Evolutionary conservation across 2,113 vertebrate genomes (phyloP).

Genomic region (Oncorhynchus keta): DNA sequence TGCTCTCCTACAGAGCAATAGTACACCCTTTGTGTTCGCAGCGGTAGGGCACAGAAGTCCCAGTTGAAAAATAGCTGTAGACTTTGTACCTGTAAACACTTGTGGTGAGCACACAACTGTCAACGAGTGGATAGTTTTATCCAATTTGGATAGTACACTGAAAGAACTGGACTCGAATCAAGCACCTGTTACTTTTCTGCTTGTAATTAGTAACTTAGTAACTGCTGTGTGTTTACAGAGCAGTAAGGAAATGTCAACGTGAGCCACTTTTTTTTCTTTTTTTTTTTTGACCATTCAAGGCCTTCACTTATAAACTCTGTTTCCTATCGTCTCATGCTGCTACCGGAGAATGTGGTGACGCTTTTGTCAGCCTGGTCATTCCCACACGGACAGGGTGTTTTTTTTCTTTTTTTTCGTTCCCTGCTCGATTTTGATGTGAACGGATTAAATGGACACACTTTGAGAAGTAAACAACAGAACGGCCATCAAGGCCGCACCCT

Average conservation of each 20-base stretch:
- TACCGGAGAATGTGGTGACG: neutral
- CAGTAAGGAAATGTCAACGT: constrained; percentile 33
- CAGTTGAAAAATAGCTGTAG: constrained; percentile 53
- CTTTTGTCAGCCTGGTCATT: neutral
- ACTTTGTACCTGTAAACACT: constrained; percentile 71
- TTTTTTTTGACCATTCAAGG: constrained; percentile 9
- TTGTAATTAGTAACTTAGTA: constrained; percentile 64
- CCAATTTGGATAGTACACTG: constrained; percentile 39
- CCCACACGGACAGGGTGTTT: neutral
- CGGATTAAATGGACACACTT: constrained; percentile 11
- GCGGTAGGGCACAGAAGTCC: constrained; percentile 37
- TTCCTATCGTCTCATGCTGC: neutral
- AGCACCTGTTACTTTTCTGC: constrained; percentile 69
- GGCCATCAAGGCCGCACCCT: constrained; percentile 11
- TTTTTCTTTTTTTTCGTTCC: neutral
- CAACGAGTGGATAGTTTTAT: constrained; percentile 33
- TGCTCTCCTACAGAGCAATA: constrained; percentile 38
- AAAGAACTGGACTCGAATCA: constrained; percentile 54
- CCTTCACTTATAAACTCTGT: constrained; percentile 12
- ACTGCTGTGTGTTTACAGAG: constrained; percentile 59
- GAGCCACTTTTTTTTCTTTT: neutral
- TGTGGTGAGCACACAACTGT: constrained; percentile 32
- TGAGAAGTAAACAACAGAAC: constrained; percentile 18
- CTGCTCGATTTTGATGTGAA: neutral
- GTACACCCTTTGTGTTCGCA: constrained; percentile 54